These are phyloP conservation scores for Stegana nigrithorax DNA, from an alignment of 2,888 invertebrate species.

Conservation along the genomic window DNA sequence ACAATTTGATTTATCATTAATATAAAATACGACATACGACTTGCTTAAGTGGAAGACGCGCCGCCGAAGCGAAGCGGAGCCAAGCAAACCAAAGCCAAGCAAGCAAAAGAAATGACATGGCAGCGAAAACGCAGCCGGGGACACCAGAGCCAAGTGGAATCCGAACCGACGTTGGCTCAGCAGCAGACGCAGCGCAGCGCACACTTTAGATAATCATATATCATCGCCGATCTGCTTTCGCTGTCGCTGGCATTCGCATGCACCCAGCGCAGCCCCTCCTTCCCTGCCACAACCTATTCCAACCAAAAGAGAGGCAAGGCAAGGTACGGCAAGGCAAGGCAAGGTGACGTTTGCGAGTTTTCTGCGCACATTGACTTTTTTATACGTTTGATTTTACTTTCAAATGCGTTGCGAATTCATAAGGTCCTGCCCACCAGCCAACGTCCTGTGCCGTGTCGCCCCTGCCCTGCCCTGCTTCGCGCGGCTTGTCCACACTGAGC, in stretches of 20 bases:
- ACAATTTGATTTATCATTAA: slow-evolving; percentile 62
- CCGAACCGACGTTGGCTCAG: no score
- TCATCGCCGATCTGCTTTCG: slow-evolving; percentile 48
- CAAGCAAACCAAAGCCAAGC: not conserved
- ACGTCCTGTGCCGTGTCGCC: no score
- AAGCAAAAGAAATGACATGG: slow-evolving; percentile 39
- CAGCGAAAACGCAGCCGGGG: not conserved
- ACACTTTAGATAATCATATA: slow-evolving; percentile 58
- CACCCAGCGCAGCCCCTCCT: not conserved
- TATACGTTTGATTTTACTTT: slow-evolving; percentile 58
- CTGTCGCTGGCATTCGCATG: slow-evolving; percentile 7
- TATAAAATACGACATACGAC: slow-evolving; percentile 54
- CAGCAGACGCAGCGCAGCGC: slow-evolving; percentile 19
- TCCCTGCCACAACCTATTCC: slow-evolving; percentile 15
- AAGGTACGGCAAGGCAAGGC: no score
- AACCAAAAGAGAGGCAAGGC: slow-evolving; percentile 16
- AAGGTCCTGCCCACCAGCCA: no score
- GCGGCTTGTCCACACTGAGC: slow-evolving; percentile 18
- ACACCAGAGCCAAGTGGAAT: not conserved
- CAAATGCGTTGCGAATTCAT: no score
- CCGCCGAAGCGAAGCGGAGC: not conserved
- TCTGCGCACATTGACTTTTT: slow-evolving; percentile 32
- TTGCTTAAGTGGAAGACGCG: no score
- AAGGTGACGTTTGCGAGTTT: not conserved
- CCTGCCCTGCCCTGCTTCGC: no score